Evolutionary conservation across 2,888 invertebrate genomes (phyloP), one percentile per base, ranked within the genome.

Genomic region (Pristionchus fissidentatus): DNA sequence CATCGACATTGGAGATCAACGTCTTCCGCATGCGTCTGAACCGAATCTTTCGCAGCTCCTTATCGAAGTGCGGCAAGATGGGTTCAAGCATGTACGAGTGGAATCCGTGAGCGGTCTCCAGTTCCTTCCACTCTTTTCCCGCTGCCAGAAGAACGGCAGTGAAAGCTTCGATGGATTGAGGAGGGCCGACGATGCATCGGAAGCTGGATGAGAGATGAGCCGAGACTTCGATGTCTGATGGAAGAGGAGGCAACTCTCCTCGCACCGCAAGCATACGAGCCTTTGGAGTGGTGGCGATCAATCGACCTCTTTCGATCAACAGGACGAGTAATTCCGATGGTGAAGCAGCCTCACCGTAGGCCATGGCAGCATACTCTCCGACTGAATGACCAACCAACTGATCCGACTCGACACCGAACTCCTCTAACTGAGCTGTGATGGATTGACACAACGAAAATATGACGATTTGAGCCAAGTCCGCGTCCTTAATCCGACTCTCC

Each of bases 291-390:
- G 60, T 73, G 22, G 46, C 55, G 38, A 88, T 84, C 22, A 91
- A 83, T 73, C 85, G 38, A 2, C 88, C 87, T 55, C 91, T 85
- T 38, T 84, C 46, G 13, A 78, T 81, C 0, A 91, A 70, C 7
- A 91, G 73, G 19, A 84, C 13, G 2, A 89, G 81, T 26, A 85
- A 75, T 1, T 85, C 84, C n/a, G 83, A 77, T 8, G 70, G 43
- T 0, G 83, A 52, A 0, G 89, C 22, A 0, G 84, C 86, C 8
- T 84, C 86, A 5, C 87, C 82, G 55, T 85, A 77, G 0, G 83
- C 78, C 32, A 89, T 80, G 1, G 91, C 91, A 10, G 88, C 62
- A 77, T 90, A 91, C 82, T 91, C 91, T n/a, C 91, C 91, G 29
- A 91, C 70, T 73, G 89, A 89, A 70, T 91, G 91, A 8, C 91